These are phyloP conservation scores for Eristalis intricaria DNA, from an alignment of 2,888 invertebrate genomes.

Conservation along the genomic window DNA sequence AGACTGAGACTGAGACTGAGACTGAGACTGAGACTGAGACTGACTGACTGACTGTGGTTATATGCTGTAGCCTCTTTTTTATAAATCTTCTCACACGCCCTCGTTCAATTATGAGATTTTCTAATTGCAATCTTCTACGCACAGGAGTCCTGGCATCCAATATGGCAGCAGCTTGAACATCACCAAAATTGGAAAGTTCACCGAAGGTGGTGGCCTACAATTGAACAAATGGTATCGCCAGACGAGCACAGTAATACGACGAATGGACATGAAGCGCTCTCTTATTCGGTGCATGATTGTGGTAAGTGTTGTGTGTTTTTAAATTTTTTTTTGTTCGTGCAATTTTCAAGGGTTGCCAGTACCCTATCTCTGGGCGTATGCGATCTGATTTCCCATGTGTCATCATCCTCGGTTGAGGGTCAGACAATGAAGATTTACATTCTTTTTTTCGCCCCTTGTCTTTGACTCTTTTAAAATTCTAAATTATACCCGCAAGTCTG, in stretches of 20 bases:
- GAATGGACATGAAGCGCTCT: constrained; percentile 83
- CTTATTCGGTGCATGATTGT: constrained; percentile 83
- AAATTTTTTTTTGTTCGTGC: neutral
- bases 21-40: neutral
- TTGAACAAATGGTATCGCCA: constrained; percentile 76
- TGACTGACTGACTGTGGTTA: too few species aligned
- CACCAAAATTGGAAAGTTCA: constrained; percentile 82
- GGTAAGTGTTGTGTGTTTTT: constrained; percentile 77
- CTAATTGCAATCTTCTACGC: neutral
- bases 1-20: neutral
- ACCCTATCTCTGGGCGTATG: constrained; percentile 8
- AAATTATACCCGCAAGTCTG: constrained; percentile 60
- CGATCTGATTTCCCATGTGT: constrained; percentile 74
- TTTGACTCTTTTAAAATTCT: constrained; percentile 56
- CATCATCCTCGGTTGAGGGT: constrained; percentile 61
- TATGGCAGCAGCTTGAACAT: constrained; percentile 83
- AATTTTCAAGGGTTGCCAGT: neutral
- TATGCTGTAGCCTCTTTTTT: too few species aligned
- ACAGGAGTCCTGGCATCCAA: constrained; percentile 83
- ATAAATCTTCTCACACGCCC: too few species aligned
- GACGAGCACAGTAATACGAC: constrained; percentile 77
- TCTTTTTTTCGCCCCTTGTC: constrained; percentile 46
- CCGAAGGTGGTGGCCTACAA: constrained; percentile 76
- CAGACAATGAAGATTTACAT: constrained; percentile 69
- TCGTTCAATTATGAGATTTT: neutral